Evolutionary conservation across 2,888 invertebrate species (phyloP).

Genomic region (Mimachlamys varia): DNA sequence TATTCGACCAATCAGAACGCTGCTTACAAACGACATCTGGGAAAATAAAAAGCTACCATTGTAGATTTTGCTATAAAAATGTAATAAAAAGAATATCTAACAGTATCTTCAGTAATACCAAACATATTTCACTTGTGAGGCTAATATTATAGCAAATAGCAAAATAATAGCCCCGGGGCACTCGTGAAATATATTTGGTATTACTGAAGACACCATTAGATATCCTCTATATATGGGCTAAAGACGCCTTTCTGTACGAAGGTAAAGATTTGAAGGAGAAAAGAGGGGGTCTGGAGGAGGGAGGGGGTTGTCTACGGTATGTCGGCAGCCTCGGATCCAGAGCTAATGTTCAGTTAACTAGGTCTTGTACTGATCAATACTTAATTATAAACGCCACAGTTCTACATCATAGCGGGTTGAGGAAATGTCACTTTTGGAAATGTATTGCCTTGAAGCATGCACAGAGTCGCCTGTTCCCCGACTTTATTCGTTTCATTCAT

Average conservation of each 20-base stretch:
- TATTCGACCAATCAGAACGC: too few relatives aligned
- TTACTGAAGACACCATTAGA: too few relatives aligned
- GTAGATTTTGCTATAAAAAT: too few relatives aligned
- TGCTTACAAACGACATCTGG: too few relatives aligned
- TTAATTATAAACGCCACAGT: slow-evolving; percentile 50
- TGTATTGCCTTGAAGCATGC: slow-evolving; percentile 36
- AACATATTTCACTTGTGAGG: too few relatives aligned
- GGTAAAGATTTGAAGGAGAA: neutral
- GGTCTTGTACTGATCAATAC: slow-evolving; percentile 49
- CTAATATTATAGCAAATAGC: too few relatives aligned
- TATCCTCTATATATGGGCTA: too few relatives aligned
- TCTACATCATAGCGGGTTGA: slow-evolving; percentile 36
- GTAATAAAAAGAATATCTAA: too few relatives aligned
- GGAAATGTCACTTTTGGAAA: slow-evolving; percentile 36
- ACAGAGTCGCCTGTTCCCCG: slow-evolving; percentile 22
- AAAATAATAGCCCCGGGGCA: too few relatives aligned
- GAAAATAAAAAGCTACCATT: too few relatives aligned
- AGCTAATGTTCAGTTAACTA: slow-evolving; percentile 51
- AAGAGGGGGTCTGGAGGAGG: neutral
- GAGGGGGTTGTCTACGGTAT: neutral
- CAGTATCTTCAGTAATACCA: too few relatives aligned
- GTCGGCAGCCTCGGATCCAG: neutral
- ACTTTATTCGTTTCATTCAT: slow-evolving; percentile 36
- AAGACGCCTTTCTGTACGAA: neutral
- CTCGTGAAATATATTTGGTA: too few relatives aligned